A percentile compares a stretch with the other conserved stretches of the same genome.
Conservation (phyloP, 2,888 invertebrate genomes). For the Tillus elongatus region DNA sequence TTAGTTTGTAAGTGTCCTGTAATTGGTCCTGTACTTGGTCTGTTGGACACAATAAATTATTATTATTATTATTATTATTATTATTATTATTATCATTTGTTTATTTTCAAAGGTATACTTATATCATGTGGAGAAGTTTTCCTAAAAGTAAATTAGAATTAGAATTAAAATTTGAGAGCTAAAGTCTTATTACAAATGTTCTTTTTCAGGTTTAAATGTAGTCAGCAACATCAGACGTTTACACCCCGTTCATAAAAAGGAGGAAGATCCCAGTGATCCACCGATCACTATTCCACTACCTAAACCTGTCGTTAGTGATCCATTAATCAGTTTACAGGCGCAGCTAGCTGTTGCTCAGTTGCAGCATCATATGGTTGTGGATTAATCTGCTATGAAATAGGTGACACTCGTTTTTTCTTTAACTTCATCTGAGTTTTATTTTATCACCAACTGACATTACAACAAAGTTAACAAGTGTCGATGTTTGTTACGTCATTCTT, state of each 20-base stretch:
- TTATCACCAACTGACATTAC: no score
- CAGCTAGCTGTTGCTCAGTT: slow-evolving; percentile 29
- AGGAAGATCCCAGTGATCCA: slow-evolving; percentile 32
- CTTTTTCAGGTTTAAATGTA: slow-evolving; percentile 36
- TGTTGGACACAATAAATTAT: no score
- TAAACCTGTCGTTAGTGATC: slow-evolving; percentile 34
- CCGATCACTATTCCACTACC: slow-evolving; percentile 37
- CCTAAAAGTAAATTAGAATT: no score
- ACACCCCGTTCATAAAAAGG: slow-evolving; percentile 32
- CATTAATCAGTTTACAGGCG: slow-evolving; percentile 20
- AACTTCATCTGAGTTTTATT: background rate
- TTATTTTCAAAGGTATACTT: no score
- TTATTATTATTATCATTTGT: no score
- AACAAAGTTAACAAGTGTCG: no score
- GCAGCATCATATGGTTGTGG: slow-evolving; percentile 17
- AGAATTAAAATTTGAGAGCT: no score
- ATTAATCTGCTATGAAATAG: background rate
- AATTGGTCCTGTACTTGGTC: no score
- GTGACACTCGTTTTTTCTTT: background rate
- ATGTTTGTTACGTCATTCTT: no score
- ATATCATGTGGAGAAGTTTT: no score
- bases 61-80: no score
- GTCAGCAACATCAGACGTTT: slow-evolving; percentile 40
- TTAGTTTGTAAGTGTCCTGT: no score
- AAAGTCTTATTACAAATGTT: background rate